Evolutionary conservation across 2,797 vertebrate species (phyloP), one percentile per base, ranked within the genome.

Genomic region (Pteronotus mesoamericanus): DNA sequence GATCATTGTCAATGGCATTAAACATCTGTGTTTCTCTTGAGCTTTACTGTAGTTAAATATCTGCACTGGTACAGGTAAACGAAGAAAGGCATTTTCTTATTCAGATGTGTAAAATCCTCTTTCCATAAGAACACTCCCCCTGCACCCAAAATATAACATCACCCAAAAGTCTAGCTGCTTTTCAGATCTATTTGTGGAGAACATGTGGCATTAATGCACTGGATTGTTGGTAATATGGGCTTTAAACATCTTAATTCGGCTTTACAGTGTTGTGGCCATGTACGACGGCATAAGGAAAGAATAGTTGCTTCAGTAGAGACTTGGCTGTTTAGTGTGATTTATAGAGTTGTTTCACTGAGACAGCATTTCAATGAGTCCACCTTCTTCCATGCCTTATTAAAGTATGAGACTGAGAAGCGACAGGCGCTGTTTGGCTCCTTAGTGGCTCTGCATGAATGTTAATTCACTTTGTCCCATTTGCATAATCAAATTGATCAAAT

Each of bases 271-370:
- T 87, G 21, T 34, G 48, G 16, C 87, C 55, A 0, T 0, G 93
- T 8, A n/a, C 15, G 3, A 2, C 95, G 92, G 94, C 44, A 48
- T 71, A 91, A 84, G 90, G 55, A 91, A 46, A 91, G 22, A 92
- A 8, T 74, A 42, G 89, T 87, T 95, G 59, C 89, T 92, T 89
- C 55, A 1, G 5, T 46, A 37, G 1, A 51, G 57, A 85, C 85
- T 88, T 64, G 34, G 88, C 96, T 99, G 94, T 66, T 39, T 69
- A 74, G 12, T 26, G 57, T 57, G 32, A 57, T 18, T 90, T 39
- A n/a, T 42, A 2, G 19, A 0, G 18, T 7, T 3, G 1, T 39
- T 42, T 37, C 53, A 12, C 85, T 4, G 2, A 1, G 6, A 12
- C 10, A 72, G 51, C n/a, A 5, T 46, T 61, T 72, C 69, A 14